Evolutionary conservation across 2,797 vertebrate genomes (phyloP).

Genomic region (Argyrosomus regius): DNA sequence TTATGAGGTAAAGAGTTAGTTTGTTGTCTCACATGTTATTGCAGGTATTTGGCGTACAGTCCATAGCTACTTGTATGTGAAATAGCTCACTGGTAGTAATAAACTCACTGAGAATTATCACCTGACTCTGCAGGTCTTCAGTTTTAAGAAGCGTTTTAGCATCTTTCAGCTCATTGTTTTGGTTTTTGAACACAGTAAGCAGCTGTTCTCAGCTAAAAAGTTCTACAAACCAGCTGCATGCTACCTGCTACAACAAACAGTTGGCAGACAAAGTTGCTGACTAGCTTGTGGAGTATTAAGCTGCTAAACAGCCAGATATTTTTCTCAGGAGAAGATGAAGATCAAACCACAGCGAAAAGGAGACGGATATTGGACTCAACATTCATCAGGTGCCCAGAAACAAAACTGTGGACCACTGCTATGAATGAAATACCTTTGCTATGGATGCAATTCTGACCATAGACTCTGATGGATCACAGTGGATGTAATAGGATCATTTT

Average conservation of each 20-base stretch:
- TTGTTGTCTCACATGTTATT: conserved; percentile 10
- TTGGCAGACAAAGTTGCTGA: background rate
- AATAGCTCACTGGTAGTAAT: background rate
- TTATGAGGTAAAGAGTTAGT: background rate
- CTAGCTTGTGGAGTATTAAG: background rate
- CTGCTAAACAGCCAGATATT: conserved; percentile 14
- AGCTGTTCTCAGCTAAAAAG: background rate
- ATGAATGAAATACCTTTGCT: too few relatives aligned
- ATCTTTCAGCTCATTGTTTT: conserved; percentile 22
- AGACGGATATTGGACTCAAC: background rate
- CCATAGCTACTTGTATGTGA: background rate
- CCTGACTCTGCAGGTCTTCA: background rate
- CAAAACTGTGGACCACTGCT: background rate
- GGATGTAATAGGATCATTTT: too few relatives aligned
- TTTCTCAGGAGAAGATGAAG: conserved; percentile 9
- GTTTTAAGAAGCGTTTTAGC: background rate
- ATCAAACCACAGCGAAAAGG: background rate
- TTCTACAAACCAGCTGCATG: background rate
- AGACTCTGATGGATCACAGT: too few relatives aligned
- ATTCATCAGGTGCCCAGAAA: background rate
- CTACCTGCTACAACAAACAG: background rate
- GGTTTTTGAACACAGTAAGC: conserved; percentile 3
- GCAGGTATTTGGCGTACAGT: background rate
- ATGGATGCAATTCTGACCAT: too few relatives aligned
- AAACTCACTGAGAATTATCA: background rate